A percentile compares a stretch with the other conserved stretches of the same genome.
These are phyloP conservation scores for Xylophagus ater DNA, from an alignment of 2,888 invertebrate genomes.

Conservation along the genomic window DNA sequence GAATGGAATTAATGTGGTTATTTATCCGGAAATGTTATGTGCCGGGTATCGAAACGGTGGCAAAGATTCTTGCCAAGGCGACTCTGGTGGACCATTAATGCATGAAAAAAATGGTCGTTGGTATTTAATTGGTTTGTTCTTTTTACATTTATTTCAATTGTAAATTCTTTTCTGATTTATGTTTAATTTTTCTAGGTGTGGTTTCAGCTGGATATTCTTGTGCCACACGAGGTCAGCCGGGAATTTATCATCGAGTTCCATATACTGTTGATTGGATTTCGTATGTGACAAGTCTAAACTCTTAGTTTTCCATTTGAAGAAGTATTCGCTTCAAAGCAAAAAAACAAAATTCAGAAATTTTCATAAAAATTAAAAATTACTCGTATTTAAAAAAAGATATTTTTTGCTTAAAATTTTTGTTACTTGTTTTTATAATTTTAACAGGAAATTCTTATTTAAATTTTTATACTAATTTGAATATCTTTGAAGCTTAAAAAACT, in stretches of 20 bases:
- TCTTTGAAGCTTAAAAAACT: too few relatives aligned
- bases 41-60: conserved; percentile 85
- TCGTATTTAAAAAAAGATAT: too few relatives aligned
- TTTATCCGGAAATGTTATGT: conserved; percentile 92
- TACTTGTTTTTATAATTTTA: conserved; percentile 15
- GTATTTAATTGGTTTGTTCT: conserved; percentile 58
- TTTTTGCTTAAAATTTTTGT: too few relatives aligned
- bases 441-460: conserved; percentile 9
- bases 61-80: conserved; percentile 51
- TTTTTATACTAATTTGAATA: too few relatives aligned
- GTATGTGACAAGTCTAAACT: conserved; percentile 43
- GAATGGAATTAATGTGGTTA: conserved; percentile 53
- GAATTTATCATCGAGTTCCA: conserved; percentile 86
- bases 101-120: conserved; percentile 75
- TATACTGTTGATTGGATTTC: conserved; percentile 90
- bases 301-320: conserved; percentile 21
- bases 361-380: too few relatives aligned
- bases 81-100: conserved; percentile 76
- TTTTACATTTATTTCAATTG: neutral
- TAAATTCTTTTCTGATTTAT: neutral
- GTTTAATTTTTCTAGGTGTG: conserved; percentile 45
- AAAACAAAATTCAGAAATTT: too few relatives aligned
- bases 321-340: neutral
- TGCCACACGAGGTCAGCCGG: conserved; percentile 85
- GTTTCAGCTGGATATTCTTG: conserved; percentile 92